These are phyloP conservation scores for Caenorhabditis imperialis DNA, from an alignment of 2,888 invertebrate genomes.

Conservation along the genomic window DNA sequence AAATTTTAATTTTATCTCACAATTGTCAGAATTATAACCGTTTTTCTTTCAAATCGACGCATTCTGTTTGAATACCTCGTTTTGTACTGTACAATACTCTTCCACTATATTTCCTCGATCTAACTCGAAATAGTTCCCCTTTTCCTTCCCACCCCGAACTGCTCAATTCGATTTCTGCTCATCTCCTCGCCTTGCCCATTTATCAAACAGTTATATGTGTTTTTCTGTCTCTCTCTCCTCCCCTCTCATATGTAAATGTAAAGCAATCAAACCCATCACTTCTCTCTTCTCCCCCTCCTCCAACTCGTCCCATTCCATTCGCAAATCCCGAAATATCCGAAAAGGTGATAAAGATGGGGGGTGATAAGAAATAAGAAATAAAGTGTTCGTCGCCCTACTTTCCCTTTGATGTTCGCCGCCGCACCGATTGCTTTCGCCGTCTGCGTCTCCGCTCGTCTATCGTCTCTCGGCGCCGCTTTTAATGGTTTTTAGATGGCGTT, in stretches of 20 bases:
- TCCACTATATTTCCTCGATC: too few species aligned
- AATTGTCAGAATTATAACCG: too few species aligned
- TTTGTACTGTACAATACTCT: too few species aligned
- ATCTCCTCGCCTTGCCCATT: too few species aligned
- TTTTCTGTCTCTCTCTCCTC: slow-evolving; percentile 21
- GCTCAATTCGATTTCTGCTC: too few species aligned
- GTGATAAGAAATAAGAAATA: slow-evolving; percentile 20
- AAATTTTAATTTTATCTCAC: too few species aligned
- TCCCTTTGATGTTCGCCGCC: slow-evolving; percentile 22
- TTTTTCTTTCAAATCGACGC: too few species aligned
- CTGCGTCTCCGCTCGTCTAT: not conserved
- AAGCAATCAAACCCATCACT: too few species aligned
- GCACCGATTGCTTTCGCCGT: not conserved
- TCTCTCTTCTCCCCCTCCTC: slow-evolving; percentile 5
- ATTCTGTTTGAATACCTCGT: too few species aligned
- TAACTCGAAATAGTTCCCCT: too few species aligned
- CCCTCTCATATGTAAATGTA: too few species aligned
- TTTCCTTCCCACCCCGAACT: too few species aligned
- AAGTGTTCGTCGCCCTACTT: not conserved
- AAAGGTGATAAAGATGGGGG: slow-evolving; percentile 28
- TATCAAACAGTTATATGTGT: slow-evolving; percentile 51
- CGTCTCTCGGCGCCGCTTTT: slow-evolving; percentile 1
- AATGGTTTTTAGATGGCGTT: slow-evolving; percentile 35
- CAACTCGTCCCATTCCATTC: not conserved
- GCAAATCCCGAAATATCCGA: not conserved